A percentile compares a stretch with the other conserved stretches of the same genome.
phyloP scores from a whole-genome alignment of 2,113 vertebrate genomes.

The rabbit (Oryctolagus cuniculus) region DNA sequence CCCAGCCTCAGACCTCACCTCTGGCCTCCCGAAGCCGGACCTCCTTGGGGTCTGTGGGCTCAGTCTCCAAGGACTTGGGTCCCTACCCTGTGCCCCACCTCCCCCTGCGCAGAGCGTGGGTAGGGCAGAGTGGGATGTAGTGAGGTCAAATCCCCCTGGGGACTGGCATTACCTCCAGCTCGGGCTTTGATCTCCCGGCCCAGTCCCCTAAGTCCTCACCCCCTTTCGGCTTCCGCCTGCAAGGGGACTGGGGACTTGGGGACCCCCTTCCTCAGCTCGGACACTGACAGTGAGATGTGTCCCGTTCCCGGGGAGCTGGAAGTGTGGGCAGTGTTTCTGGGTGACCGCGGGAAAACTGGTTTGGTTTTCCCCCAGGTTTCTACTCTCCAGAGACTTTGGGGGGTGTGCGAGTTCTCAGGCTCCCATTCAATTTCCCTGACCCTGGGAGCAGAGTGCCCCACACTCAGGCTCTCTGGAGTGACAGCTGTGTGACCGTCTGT shows the following conservation, averaged over 20 bases:
- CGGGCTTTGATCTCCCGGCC: slow-evolving; percentile 42
- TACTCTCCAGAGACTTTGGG: too few species aligned
- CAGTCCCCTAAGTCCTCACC: not conserved
- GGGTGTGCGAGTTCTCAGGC: not conserved
- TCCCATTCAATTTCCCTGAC: slow-evolving; percentile 13
- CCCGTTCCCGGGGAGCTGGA: too few species aligned
- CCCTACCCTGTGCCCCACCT: not conserved
- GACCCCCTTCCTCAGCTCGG: not conserved
- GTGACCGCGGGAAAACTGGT: too few species aligned
- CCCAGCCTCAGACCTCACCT: not conserved
- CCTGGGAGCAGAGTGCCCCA: not conserved
- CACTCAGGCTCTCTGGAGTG: not conserved
- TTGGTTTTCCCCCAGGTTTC: too few species aligned
- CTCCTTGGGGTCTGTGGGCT: not conserved
- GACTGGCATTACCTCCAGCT: slow-evolving; percentile 51
- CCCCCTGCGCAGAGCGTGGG: slow-evolving; percentile 15
- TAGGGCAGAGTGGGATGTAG: slow-evolving; percentile 50
- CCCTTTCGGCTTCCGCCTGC: not conserved
- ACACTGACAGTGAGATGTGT: too few species aligned
- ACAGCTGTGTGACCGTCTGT: not conserved
- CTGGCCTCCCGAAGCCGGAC: not conserved
- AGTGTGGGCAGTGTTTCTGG: too few species aligned
- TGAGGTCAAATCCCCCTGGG: slow-evolving; percentile 48
- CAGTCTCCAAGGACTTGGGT: not conserved
- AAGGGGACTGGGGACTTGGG: not conserved